A percentile compares a stretch with the other conserved stretches of the same genome.
Conservation (phyloP, 2,113 vertebrate species). For the Hypomesus transpacificus region DNA sequence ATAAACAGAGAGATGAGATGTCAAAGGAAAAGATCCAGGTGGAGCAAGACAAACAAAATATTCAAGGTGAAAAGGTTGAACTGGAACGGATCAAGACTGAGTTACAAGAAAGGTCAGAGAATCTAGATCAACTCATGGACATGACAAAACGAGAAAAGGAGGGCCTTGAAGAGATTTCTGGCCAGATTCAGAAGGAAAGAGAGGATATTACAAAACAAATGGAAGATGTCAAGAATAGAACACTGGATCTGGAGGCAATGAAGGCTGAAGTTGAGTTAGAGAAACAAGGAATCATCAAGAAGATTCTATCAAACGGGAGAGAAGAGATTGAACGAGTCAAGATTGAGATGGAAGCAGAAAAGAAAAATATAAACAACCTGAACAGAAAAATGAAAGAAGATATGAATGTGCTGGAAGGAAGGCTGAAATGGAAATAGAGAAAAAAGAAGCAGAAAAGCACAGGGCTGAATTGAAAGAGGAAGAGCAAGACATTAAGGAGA, state of each 20-base stretch:
- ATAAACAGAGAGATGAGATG: not conserved
- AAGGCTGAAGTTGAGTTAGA: constrained; percentile 6
- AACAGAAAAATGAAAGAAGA: constrained; percentile 10
- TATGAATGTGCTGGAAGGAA: constrained; percentile 9
- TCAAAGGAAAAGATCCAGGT: not conserved
- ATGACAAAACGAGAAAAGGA: constrained; percentile 9
- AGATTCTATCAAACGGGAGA: constrained; percentile 17
- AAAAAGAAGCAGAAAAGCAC: not conserved
- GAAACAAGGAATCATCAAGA: constrained; percentile 17
- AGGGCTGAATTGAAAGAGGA: not conserved
- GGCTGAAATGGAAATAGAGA: not conserved
- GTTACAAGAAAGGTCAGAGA: constrained; percentile 10
- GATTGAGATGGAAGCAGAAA: constrained; percentile 18
- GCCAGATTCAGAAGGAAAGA: not conserved
- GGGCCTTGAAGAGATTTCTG: constrained; percentile 11
- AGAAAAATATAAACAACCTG: constrained; percentile 1
- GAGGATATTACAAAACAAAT: constrained; percentile 13
- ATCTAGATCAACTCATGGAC: not conserved
- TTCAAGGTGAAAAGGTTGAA: not conserved
- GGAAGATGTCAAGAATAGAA: constrained; percentile 16
- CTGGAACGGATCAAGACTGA: constrained; percentile 18
- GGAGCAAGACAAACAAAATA: not conserved
- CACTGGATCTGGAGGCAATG: constrained; percentile 2
- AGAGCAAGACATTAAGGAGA: not conserved
- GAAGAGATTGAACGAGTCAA: constrained; percentile 17